phyloP scores from a whole-genome alignment of 2,113 vertebrate species.

The Pseudorectes ferrugineus region DNA sequence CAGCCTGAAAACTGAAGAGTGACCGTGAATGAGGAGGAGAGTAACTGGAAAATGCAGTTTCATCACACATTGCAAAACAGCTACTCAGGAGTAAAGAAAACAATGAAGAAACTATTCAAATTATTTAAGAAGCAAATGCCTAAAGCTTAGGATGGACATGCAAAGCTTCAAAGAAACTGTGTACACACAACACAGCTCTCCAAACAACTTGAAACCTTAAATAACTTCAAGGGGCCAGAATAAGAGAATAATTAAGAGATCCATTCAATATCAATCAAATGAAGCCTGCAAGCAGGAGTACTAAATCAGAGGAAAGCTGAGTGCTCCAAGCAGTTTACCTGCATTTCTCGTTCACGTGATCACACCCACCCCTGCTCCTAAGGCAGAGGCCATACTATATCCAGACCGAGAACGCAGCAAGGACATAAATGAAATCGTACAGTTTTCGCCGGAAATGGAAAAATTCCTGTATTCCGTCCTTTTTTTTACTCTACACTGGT shows the following conservation, averaged over 20 bases:
- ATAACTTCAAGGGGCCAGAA: background rate
- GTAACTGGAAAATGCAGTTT: background rate
- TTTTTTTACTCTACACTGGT: background rate
- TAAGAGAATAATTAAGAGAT: background rate
- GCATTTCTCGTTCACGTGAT: background rate
- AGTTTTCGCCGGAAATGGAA: background rate
- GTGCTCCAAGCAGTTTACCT: background rate
- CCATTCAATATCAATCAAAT: background rate
- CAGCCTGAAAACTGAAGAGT: conserved; percentile 86
- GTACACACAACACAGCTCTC: background rate
- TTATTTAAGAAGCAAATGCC: background rate
- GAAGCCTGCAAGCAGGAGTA: background rate
- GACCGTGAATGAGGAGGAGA: background rate
- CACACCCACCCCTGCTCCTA: background rate
- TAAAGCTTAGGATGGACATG: background rate
- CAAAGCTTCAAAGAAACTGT: background rate
- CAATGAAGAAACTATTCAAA: background rate
- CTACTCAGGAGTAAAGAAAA: background rate
- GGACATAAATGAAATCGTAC: background rate
- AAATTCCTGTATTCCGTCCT: background rate
- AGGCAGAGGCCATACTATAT: background rate
- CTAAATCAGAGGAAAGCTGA: background rate
- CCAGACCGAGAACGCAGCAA: background rate
- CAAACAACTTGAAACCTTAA: background rate
- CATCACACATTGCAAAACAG: background rate